phyloP scores from a whole-genome alignment of 2,888 invertebrate genomes.

The Acronicta aceris region DNA sequence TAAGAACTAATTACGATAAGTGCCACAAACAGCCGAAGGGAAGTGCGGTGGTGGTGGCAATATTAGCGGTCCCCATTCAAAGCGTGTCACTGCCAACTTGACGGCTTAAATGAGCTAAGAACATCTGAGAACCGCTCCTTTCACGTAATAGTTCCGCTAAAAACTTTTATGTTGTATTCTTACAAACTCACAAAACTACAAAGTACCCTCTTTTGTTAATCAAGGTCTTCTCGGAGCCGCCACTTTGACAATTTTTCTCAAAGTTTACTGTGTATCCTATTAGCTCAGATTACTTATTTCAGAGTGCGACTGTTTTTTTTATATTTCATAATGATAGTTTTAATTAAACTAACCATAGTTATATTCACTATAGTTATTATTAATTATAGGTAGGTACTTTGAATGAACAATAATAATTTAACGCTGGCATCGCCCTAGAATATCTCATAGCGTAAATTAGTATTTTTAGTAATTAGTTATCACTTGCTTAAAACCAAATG shows the following conservation, averaged over 20 bases:
- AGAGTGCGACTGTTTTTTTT: no score
- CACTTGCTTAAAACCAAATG: no score
- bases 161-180: constrained; percentile 12
- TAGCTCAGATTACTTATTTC: no score
- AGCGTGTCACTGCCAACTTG: constrained; percentile 50
- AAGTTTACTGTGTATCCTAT: no score
- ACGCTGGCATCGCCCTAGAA: no score
- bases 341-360: no score
- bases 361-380: no score
- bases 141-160: constrained; percentile 24
- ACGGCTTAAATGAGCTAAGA: constrained; percentile 39
- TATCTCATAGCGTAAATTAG: no score
- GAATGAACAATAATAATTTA: no score
- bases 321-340: no score
- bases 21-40: constrained; percentile 58
- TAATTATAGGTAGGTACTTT: no score
- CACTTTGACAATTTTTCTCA: background rate
- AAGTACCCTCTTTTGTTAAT: constrained; percentile 30
- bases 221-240: background rate
- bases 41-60: constrained; percentile 16
- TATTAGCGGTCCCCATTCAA: constrained; percentile 54
- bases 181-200: constrained; percentile 23
- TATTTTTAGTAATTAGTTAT: no score
- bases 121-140: constrained; percentile 37
- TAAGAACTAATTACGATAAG: constrained; percentile 65